Conservation (phyloP, 2,113 vertebrate genomes). For the Cranoglanis bouderius region DNA sequence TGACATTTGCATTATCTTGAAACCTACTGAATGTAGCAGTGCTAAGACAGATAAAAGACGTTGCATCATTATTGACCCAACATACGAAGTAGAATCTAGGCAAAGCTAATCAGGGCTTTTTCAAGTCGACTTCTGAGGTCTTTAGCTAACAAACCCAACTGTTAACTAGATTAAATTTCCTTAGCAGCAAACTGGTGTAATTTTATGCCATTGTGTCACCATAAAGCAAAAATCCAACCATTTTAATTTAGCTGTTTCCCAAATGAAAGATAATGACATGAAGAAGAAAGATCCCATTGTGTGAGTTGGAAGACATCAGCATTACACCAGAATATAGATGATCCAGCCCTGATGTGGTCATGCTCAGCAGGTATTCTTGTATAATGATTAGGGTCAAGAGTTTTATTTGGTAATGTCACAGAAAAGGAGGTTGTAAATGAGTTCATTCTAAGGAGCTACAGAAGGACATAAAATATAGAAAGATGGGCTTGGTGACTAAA, state of each 20-base stretch:
- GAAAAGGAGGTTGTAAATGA: not conserved
- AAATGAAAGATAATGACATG: constrained; percentile 1
- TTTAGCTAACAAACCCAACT: not conserved
- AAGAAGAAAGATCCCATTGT: constrained; percentile 13
- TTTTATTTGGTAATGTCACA: not conserved
- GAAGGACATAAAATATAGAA: not conserved
- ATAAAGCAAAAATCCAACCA: constrained; percentile 2
- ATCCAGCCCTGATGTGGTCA: not conserved
- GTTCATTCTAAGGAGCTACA: not conserved
- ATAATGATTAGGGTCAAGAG: not conserved
- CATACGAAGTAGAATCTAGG: not conserved
- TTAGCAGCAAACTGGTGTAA: not conserved
- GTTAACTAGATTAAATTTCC: not conserved
- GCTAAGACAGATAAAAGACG: not conserved
- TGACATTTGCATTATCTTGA: constrained; percentile 4
- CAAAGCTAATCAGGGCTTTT: not conserved
- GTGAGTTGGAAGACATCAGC: not conserved
- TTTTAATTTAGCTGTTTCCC: not conserved
- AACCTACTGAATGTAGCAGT: not conserved
- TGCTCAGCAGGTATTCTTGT: not conserved
- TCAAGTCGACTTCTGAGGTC: not conserved
- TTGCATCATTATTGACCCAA: not conserved
- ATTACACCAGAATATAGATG: constrained; percentile 2
- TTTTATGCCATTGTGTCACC: not conserved
- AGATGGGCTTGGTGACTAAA: not conserved